These are phyloP conservation scores for Drosophila suboccidentalis DNA, from an alignment of 2,888 invertebrate species.

Conservation along the genomic window DNA sequence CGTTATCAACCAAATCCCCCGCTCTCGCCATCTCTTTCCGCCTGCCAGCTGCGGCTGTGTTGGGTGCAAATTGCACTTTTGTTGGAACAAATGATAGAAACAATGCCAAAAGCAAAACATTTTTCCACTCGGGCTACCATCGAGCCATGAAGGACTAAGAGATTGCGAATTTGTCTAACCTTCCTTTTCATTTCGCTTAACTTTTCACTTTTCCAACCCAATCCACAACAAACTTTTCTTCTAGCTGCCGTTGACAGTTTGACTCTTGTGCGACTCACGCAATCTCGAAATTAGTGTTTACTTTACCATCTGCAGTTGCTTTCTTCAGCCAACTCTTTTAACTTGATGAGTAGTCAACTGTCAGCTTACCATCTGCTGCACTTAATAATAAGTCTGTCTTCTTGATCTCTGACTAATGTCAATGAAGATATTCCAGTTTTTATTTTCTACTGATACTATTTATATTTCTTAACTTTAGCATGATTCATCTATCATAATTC, in stretches of 20 bases:
- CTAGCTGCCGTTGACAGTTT: constrained; percentile 74
- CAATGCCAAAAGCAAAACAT: constrained; percentile 75
- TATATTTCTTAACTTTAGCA: not conserved
- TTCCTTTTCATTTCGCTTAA: constrained; percentile 68
- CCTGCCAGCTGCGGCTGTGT: constrained; percentile 63
- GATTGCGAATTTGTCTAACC: constrained; percentile 62
- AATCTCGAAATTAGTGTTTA: constrained; percentile 62
- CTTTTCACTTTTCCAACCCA: constrained; percentile 70
- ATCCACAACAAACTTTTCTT: constrained; percentile 34
- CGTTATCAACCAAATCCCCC: constrained; percentile 37
- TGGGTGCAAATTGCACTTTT: constrained; percentile 82
- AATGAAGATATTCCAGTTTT: constrained; percentile 4
- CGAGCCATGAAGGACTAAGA: constrained; percentile 14
- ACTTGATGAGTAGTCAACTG: constrained; percentile 21
- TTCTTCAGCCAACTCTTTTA: not conserved
- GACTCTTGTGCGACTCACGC: constrained; percentile 67
- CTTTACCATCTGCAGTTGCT: constrained; percentile 26
- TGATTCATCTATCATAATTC: not conserved
- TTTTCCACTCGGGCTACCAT: constrained; percentile 45
- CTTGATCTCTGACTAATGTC: not conserved
- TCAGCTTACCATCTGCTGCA: constrained; percentile 24
- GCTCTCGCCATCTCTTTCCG: constrained; percentile 1
- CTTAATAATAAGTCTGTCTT: constrained; percentile 14
- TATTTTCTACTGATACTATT: not conserved
- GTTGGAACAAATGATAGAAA: constrained; percentile 77